These are phyloP conservation scores for Protonemura montana DNA, from an alignment of 2,888 invertebrate species.

Conservation along the genomic window DNA sequence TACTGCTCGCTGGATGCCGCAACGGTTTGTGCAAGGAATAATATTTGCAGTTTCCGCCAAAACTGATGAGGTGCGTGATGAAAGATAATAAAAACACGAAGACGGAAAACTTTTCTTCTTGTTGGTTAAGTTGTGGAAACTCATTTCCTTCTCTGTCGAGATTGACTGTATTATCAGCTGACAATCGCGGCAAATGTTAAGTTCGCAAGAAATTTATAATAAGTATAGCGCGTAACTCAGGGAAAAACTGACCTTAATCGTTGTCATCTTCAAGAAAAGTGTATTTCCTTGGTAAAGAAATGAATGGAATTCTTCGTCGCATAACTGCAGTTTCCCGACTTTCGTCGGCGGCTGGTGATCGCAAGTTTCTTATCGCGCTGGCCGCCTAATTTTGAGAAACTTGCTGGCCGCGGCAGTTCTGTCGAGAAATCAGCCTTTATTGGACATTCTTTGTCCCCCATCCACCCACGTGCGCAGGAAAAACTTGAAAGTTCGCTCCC, in stretches of 20 bases:
- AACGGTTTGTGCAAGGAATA: neutral
- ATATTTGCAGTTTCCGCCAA: neutral
- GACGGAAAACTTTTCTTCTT: neutral
- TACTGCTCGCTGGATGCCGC: neutral
- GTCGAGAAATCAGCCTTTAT: neutral
- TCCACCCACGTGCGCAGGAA: neutral
- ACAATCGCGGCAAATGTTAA: neutral
- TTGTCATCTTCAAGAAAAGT: neutral
- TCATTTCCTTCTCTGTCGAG: neutral
- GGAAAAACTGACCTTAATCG: neutral
- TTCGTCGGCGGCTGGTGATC: neutral
- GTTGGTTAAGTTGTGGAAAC: neutral
- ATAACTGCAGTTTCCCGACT: neutral
- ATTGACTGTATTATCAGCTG: neutral
- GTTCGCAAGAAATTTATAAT: neutral
- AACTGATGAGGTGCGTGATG: neutral
- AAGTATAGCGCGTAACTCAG: neutral
- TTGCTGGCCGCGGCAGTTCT: neutral
- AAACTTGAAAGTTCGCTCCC: neutral
- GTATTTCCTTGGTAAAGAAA: neutral
- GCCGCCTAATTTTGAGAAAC: neutral
- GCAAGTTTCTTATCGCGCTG: neutral
- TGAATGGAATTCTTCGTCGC: neutral
- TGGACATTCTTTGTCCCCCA: neutral
- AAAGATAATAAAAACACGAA: neutral